Evolutionary conservation across 2,797 vertebrate species (phyloP), one percentile per base, ranked within the genome.

Genomic region (Geotrypetes seraphini): DNA sequence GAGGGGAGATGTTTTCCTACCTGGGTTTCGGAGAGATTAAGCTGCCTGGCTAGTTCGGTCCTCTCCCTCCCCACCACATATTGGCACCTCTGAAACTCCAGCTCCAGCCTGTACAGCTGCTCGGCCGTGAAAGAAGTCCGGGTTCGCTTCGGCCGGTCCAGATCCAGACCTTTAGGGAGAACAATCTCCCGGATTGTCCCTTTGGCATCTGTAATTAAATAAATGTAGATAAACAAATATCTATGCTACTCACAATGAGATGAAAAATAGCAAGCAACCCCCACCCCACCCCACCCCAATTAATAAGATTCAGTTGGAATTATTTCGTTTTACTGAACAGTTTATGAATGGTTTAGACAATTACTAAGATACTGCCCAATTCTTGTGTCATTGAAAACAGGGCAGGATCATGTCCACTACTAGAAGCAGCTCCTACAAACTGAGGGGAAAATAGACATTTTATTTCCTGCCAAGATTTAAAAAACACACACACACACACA

Each of bases 111-210:
- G 55, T 98, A 97, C 13, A 98, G 84, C 79, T 98, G 94, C 68
- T 98, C 93, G 0, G 94, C 94, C 0, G 92, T 96, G 82, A 98
- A 98, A 22, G 93, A 96, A 0, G 94, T 98, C 21, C 94, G 84
- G 0, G 92, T 97, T 36, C 94, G 73, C 59, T 98, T 97, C 45
- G 94, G 94, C 35, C 92, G 80, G 80, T 98, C 93, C 63, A 98
- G 70, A 51, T 98, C 94, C 31, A 98, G 68, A 3, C 92, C 94
- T 31, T 90, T 94, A 13, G 94, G 93, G 22, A 98, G 80, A 32
- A 98, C 88, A 2, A 98, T 97, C 81, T 98, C 94, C 54, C 93
- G 78, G 65, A 98, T 98, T 21, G 91, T 92, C 45, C 94, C 93
- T 75, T 98, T 98, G 62, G 93, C 92, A 57, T 98, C 94, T 98